A percentile compares a stretch with the other conserved stretches of the same genome.
These are phyloP conservation scores for Amazona vittata DNA, from an alignment of 2,113 vertebrate species.

Conservation along the genomic window DNA sequence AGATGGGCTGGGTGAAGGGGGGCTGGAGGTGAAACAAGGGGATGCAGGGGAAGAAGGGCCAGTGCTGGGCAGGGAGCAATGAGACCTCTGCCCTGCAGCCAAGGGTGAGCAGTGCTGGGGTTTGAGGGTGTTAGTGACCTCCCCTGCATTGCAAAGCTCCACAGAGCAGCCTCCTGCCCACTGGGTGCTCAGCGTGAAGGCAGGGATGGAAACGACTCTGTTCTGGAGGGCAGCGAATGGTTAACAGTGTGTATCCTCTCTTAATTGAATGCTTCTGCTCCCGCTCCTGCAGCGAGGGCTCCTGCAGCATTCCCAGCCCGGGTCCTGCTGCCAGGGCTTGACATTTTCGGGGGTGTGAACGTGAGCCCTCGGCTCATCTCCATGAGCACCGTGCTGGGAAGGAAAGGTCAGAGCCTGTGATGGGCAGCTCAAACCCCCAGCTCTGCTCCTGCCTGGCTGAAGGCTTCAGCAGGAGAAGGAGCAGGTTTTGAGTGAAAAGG, in stretches of 20 bases:
- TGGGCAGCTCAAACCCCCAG: background rate
- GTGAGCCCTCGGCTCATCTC: background rate
- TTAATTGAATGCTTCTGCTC: constrained; percentile 1
- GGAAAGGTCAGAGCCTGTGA: constrained; percentile 13
- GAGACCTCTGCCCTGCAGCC: background rate
- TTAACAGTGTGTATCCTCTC: background rate
- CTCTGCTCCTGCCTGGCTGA: background rate
- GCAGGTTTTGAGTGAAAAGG: background rate
- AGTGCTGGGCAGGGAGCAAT: background rate
- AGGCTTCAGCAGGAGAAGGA: background rate
- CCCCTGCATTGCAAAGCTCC: background rate
- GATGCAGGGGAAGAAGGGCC: background rate
- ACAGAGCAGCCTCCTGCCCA: background rate
- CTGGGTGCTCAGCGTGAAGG: rapidly evolving
- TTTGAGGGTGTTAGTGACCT: background rate
- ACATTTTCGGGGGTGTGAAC: constrained; percentile 3
- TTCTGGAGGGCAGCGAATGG: background rate
- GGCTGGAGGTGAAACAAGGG: background rate
- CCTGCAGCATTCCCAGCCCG: background rate
- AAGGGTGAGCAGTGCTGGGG: too few relatives aligned
- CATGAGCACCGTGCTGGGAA: background rate
- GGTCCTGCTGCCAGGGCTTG: background rate
- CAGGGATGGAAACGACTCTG: background rate
- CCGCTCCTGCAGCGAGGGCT: background rate
- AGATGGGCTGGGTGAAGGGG: background rate